phyloP scores from a whole-genome alignment of 2,797 vertebrate genomes.

The Rhinella marina region DNA sequence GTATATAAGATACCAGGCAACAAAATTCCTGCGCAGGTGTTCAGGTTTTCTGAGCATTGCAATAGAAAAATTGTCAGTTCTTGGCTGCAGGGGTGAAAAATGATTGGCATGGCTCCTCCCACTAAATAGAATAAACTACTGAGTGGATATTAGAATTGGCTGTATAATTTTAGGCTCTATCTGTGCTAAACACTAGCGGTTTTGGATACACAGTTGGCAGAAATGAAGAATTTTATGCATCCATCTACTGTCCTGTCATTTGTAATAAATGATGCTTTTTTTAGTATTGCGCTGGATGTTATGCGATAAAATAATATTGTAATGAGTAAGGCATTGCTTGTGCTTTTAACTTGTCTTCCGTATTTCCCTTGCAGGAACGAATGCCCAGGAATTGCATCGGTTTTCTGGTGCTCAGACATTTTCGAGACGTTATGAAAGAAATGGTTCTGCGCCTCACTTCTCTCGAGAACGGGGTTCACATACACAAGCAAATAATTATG shows the following conservation, averaged over 20 bases:
- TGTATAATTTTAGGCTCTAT: neutral
- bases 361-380: neutral
- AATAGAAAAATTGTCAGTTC: neutral
- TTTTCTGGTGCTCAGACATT: neutral
- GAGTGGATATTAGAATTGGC: neutral
- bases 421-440: conserved; percentile 36
- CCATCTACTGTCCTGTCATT: neutral
- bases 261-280: neutral
- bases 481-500: neutral
- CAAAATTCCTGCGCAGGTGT: neutral
- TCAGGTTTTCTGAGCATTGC: neutral
- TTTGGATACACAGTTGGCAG: neutral
- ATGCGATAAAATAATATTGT: neutral
- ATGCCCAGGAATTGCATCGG: neutral
- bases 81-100: neutral
- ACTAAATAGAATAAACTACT: neutral
- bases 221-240: neutral
- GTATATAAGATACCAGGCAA: neutral
- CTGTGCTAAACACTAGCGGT: neutral
- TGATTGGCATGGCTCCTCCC: neutral
- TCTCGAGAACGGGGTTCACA: neutral
- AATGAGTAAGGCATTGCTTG: neutral
- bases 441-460: conserved; percentile 16
- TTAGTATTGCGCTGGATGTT: neutral
- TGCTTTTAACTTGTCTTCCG: neutral